Evolutionary conservation across 2,113 vertebrate species (phyloP).

Genomic region (Rhinolophus ferrumequinum): DNA sequence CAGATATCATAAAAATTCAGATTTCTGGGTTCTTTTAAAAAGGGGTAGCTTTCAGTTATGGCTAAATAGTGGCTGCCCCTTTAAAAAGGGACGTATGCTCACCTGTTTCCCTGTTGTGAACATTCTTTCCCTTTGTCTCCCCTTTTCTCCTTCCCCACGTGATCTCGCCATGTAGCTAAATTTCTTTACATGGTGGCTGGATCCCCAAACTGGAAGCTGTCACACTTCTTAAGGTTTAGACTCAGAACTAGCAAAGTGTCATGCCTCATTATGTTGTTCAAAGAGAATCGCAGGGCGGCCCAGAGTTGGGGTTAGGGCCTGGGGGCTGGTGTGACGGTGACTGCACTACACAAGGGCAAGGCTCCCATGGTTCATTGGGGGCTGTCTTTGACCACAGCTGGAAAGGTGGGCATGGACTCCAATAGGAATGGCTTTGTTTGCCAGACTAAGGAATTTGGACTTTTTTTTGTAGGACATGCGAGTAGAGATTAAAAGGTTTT

Average conservation of each 20-base stretch:
- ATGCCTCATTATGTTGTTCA: not conserved
- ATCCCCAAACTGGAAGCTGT: not conserved
- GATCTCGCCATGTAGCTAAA: not conserved
- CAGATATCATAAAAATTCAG: not conserved
- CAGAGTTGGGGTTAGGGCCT: accelerated
- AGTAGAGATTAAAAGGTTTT: not conserved
- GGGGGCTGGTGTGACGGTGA: not conserved
- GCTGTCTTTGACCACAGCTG: not conserved
- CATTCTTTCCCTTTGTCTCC: not conserved
- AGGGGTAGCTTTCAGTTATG: not conserved
- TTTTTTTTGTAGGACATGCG: not conserved
- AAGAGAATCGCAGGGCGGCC: not conserved
- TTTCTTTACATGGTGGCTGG: not conserved
- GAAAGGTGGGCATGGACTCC: not conserved
- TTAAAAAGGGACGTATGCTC: not conserved
- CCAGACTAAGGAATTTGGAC: not conserved
- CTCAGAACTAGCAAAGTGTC: not conserved
- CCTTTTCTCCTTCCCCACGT: not conserved
- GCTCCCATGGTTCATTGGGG: not conserved
- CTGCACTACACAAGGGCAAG: not conserved
- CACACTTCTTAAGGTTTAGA: not conserved
- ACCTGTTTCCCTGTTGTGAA: not conserved
- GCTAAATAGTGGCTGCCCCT: not conserved
- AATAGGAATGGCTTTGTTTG: not conserved
- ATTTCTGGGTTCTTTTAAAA: not conserved